Conservation (phyloP, 2,888 invertebrate species). For the Drosophila anomelani region DNA sequence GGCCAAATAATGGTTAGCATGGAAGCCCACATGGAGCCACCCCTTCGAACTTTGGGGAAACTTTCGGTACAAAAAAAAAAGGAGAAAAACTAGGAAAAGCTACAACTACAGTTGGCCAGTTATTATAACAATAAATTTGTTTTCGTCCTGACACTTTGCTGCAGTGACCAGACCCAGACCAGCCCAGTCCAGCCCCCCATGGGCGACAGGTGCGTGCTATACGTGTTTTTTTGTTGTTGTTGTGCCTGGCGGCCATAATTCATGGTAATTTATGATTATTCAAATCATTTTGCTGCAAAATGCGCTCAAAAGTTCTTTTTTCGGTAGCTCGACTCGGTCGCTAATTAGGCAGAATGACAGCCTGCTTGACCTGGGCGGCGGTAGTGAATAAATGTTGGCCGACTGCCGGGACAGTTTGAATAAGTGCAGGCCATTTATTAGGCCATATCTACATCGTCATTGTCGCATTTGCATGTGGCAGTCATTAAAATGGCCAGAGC, state of each 20-base stretch:
- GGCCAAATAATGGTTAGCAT: conserved; percentile 48
- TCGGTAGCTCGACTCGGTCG: conserved; percentile 7
- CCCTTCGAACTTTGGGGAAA: conserved; percentile 1
- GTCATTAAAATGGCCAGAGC: conserved; percentile 58
- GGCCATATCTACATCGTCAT: conserved; percentile 53
- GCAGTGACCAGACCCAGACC: conserved; percentile 22
- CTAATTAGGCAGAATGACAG: conserved; percentile 72
- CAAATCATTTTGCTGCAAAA: conserved; percentile 60
- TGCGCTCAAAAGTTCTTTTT: conserved; percentile 38
- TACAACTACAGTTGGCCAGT: conserved; percentile 36
- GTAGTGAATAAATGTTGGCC: conserved; percentile 42
- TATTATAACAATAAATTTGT: conserved; percentile 55
- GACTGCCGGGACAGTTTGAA: conserved; percentile 40
- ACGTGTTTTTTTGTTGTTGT: neutral
- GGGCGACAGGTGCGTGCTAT: conserved; percentile 41
- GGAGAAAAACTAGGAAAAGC: conserved; percentile 1
- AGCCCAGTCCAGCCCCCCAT: conserved; percentile 1
- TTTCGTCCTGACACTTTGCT: conserved; percentile 42
- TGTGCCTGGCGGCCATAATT: conserved; percentile 59
- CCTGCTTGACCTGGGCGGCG: conserved; percentile 44
- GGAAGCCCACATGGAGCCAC: conserved; percentile 7
- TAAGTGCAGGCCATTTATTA: conserved; percentile 73
- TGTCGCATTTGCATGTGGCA: conserved; percentile 70
- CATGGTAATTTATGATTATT: conserved; percentile 75
- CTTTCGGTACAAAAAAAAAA: neutral